A percentile compares a stretch with the other conserved stretches of the same genome.
These are phyloP conservation scores for Scaeva pyrastri DNA, from an alignment of 2,888 invertebrate species.

Conservation along the genomic window DNA sequence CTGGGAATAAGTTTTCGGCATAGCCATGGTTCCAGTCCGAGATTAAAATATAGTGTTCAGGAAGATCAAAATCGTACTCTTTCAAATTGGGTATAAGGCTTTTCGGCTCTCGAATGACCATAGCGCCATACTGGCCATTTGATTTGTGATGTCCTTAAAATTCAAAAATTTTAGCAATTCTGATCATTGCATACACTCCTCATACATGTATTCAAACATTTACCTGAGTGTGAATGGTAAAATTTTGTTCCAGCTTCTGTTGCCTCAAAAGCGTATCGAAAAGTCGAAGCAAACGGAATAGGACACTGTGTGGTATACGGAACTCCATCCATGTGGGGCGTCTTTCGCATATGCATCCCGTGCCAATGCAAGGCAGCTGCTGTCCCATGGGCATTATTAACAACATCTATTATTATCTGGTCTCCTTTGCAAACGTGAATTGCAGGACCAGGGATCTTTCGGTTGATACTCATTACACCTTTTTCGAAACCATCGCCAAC, in stretches of 20 bases:
- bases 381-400: slow-evolving; percentile 90
- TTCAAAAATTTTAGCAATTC: too few species aligned
- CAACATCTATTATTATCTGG: slow-evolving; percentile 90
- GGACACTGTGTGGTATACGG: slow-evolving; percentile 93
- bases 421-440: slow-evolving; percentile 92
- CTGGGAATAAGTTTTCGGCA: slow-evolving; percentile 80
- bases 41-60: slow-evolving; percentile 88
- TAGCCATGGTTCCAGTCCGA: slow-evolving; percentile 91
- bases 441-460: slow-evolving; percentile 84
- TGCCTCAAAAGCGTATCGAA: slow-evolving; percentile 88
- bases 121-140: slow-evolving; percentile 91
- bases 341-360: slow-evolving; percentile 90
- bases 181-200: too few species aligned
- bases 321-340: slow-evolving; percentile 94
- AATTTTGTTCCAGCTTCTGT: slow-evolving; percentile 91
- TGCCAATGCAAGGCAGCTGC: slow-evolving; percentile 95
- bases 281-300: slow-evolving; percentile 88
- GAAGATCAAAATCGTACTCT: slow-evolving; percentile 90
- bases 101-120: slow-evolving; percentile 88
- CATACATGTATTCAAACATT: neutral
- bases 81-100: slow-evolving; percentile 86
- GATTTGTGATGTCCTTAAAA: slow-evolving; percentile 89
- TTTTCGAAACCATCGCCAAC: slow-evolving; percentile 84
- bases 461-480: slow-evolving; percentile 84
- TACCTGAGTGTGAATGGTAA: slow-evolving; percentile 88